A percentile compares a stretch with the other conserved stretches of the same genome.
Conservation (phyloP, 2,113 vertebrate species). For the Brachyistius frenatus region DNA sequence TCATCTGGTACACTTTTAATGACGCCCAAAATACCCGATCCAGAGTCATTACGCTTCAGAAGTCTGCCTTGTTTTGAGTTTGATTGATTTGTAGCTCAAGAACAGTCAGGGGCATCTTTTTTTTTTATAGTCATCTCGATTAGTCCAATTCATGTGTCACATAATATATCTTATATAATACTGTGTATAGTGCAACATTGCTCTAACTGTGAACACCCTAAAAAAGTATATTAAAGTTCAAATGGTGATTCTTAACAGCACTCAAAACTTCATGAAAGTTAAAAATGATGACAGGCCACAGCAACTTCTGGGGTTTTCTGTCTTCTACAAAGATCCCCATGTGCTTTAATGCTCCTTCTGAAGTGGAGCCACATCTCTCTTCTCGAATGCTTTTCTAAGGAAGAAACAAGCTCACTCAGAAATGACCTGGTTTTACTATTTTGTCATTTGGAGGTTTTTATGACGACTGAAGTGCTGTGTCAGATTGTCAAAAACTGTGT, state of each 20-base stretch:
- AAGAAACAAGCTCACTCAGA: neutral
- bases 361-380: neutral
- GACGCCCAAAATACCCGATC: no score
- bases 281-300: neutral
- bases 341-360: neutral
- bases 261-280: neutral
- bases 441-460: neutral
- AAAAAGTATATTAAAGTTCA: neutral
- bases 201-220: neutral
- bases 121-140: neutral
- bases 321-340: neutral
- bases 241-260: neutral
- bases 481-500: no score
- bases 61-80: no score
- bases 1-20: no score
- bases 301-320: neutral
- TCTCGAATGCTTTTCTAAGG: slow-evolving; percentile 2
- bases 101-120: no score
- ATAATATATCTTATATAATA: neutral
- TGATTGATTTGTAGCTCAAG: no score
- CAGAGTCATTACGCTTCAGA: no score
- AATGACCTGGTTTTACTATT: neutral
- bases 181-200: neutral
- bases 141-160: neutral
- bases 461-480: neutral